These are phyloP conservation scores for Lepus europaeus DNA, from an alignment of 2,113 vertebrate species.

Conservation along the genomic window DNA sequence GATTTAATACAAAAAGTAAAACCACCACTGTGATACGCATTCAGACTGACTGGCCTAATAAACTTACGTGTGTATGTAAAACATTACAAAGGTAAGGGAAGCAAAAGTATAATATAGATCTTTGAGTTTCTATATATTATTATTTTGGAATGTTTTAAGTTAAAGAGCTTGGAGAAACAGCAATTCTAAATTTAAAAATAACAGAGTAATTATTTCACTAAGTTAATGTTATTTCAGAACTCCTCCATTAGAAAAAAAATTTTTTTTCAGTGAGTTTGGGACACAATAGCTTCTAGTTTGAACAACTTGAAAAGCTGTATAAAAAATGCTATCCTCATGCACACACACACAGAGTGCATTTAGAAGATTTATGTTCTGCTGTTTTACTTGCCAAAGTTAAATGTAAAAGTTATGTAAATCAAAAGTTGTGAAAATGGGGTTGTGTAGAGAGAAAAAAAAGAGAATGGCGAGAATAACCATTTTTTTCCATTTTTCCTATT, in stretches of 20 bases:
- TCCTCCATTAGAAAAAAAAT: neutral
- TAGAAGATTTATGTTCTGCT: neutral
- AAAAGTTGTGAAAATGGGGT: neutral
- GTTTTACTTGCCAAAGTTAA: neutral
- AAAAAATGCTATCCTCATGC: neutral
- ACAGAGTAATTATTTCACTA: neutral
- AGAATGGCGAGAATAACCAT: neutral
- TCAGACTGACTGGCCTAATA: neutral
- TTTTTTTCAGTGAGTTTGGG: neutral
- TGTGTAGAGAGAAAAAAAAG: neutral
- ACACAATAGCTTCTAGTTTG: neutral
- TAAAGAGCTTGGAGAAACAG: neutral
- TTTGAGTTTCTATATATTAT: neutral
- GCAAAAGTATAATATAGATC: neutral
- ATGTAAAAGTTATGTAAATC: neutral
- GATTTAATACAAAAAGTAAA: neutral
- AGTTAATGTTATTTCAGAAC: neutral
- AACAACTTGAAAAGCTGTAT: neutral
- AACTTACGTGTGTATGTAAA: neutral
- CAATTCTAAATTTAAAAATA: neutral
- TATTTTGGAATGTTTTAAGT: neutral
- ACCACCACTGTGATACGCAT: neutral
- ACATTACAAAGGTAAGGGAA: neutral
- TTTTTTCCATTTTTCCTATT: slow-evolving; percentile 7
- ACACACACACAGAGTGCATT: neutral